Evolutionary conservation across 2,113 vertebrate species (phyloP).

Genomic region (Puma concolor): DNA sequence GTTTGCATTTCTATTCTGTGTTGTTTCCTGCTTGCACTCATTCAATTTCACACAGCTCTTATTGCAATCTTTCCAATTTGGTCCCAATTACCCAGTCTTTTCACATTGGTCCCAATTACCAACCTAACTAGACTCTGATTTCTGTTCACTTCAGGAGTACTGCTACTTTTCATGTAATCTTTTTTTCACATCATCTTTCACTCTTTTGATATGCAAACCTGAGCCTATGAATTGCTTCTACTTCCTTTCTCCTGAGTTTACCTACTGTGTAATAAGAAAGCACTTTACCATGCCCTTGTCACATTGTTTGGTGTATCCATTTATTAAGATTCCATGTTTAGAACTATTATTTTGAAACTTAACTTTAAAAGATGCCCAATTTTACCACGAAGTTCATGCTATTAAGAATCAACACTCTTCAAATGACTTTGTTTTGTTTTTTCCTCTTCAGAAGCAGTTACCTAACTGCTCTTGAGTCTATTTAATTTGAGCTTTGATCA

Average conservation of each 20-base stretch:
- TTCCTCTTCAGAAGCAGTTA: not conserved
- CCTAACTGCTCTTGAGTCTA: not conserved
- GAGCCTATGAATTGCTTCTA: constrained; percentile 27
- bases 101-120: constrained; percentile 38
- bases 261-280: constrained; percentile 54
- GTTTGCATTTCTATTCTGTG: constrained; percentile 45
- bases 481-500: constrained; percentile 14
- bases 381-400: not conserved
- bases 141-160: constrained; percentile 49
- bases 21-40: constrained; percentile 6
- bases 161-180: constrained; percentile 14
- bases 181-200: constrained; percentile 57
- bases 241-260: constrained; percentile 27
- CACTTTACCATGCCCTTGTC: constrained; percentile 46
- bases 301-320: not conserved
- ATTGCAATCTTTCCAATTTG: constrained; percentile 59
- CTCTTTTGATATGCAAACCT: constrained; percentile 70
- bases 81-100: constrained; percentile 31
- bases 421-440: constrained; percentile 37
- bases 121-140: constrained; percentile 49
- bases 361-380: not conserved
- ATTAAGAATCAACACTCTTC: not conserved
- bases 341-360: not conserved
- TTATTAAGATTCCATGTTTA: constrained; percentile 1
- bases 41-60: constrained; percentile 69